Conservation (phyloP, 2,797 vertebrate genomes). For the Anabas testudineus region DNA sequence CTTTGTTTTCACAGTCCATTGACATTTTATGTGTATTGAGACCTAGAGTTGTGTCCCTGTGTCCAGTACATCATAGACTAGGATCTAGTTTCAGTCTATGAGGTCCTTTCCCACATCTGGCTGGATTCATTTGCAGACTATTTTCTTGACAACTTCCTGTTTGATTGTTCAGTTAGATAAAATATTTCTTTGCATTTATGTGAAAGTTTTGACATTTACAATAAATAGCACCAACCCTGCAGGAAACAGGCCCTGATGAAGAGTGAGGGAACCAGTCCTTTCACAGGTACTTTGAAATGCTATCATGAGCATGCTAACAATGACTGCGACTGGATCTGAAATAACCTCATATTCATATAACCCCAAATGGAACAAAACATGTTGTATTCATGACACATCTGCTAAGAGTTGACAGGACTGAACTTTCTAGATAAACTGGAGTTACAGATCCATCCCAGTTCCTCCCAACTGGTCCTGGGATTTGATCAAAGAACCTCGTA, state of each 20-base stretch:
- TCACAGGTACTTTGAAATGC: background rate
- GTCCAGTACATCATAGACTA: no score
- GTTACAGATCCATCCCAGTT: background rate
- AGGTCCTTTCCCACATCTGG: no score
- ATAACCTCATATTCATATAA: background rate
- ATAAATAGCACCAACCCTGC: background rate
- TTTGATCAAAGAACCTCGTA: conserved; percentile 1
- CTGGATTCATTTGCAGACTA: no score
- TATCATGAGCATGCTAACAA: background rate
- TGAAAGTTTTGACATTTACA: background rate
- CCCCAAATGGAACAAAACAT: no score
- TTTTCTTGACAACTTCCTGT: no score
- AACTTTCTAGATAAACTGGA: background rate
- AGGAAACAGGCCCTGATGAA: background rate
- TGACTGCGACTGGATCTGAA: background rate
- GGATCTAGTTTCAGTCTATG: no score
- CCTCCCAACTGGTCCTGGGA: background rate
- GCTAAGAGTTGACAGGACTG: background rate
- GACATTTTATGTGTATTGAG: background rate
- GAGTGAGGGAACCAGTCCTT: background rate
- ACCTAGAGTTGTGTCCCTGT: no score
- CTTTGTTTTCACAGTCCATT: no score
- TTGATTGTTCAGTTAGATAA: no score
- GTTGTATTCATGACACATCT: no score
- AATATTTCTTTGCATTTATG: background rate